Evolutionary conservation across 2,113 vertebrate genomes (phyloP), one percentile per base, ranked within the genome.

Genomic region (Oceanodroma tethys): DNA sequence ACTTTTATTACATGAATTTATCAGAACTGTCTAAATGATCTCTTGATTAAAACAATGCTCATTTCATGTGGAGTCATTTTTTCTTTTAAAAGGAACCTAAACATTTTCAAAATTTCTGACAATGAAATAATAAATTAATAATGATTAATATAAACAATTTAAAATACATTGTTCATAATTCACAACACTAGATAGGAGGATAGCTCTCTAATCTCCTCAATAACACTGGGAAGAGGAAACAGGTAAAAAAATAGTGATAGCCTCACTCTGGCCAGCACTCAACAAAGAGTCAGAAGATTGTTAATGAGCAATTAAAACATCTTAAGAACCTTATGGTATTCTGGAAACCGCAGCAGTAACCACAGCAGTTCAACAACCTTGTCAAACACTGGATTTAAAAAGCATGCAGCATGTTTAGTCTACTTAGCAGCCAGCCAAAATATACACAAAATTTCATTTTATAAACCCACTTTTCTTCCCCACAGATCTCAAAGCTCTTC

Each of bases 351-450:
- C 60, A 91, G 73, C 4, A 88, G 80, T 60, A 92, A 87, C 78
- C 83, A 84, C 10, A 82, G 74, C 72, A 86, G 30, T 65, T 96
- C 66, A 72, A 91, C 79, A 90, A 68, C 55, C 80, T 52, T 85
- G 92, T 83, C 92, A 90, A 94, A 92, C 59, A 96, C 6, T 27
- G 71, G 89, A 91, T 85, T 96, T 95, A 75, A 94, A 72, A 96
- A 60, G 63, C 80, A 94, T 42, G 58, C 30, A 58, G 18, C 53
- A 36, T 91, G 95, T 97, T 97, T 94, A 96, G 97, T 95, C 95
- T 93, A 78, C 93, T 87, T 90, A 87, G 86, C 66, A 86, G 47
- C 12, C 34, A 78, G 85, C 66, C 92, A 97, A 95, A 96, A 96
- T 43, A 84, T 15, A 93, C 68, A 90, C 58, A 84, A 45, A 90